Percentiles rank a stretch among this genome's conserved stretches.
Conservation (phyloP, 2,113 vertebrate species). For the Otolemur garnettii region DNA sequence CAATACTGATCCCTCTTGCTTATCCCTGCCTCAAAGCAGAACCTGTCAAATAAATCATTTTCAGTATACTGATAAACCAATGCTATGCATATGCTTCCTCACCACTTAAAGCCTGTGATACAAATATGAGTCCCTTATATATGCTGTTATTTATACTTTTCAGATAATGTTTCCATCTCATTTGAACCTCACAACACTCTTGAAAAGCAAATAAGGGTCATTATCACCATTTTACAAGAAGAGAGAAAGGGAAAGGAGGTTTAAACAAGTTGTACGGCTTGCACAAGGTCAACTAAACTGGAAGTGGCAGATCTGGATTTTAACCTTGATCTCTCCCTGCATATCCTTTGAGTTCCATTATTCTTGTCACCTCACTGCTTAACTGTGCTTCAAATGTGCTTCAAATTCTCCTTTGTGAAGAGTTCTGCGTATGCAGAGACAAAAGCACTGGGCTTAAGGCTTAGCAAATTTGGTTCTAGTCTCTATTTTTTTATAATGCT, state of each 20-base stretch:
- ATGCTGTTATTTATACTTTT: neutral
- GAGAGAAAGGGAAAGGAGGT: neutral
- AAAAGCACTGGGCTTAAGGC: neutral
- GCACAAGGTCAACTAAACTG: too few relatives aligned
- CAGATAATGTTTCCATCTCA: neutral
- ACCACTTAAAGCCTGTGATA: neutral
- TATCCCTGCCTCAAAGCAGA: neutral
- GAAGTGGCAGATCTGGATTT: neutral
- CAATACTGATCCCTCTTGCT: neutral
- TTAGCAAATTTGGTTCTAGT: neutral
- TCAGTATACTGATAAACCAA: neutral
- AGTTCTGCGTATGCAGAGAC: neutral
- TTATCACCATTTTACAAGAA: neutral
- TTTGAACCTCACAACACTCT: neutral
- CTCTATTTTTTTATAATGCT: neutral
- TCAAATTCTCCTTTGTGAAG: neutral
- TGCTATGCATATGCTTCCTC: neutral
- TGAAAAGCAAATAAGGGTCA: conserved; percentile 15
- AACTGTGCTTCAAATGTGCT: neutral
- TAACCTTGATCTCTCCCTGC: neutral
- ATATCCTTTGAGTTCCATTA: neutral
- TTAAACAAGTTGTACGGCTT: neutral
- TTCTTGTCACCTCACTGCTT: neutral
- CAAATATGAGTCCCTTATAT: neutral
- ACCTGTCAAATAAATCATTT: neutral